These are phyloP conservation scores for Balaeniceps rex DNA, from an alignment of 2,113 vertebrate species.

Conservation along the genomic window DNA sequence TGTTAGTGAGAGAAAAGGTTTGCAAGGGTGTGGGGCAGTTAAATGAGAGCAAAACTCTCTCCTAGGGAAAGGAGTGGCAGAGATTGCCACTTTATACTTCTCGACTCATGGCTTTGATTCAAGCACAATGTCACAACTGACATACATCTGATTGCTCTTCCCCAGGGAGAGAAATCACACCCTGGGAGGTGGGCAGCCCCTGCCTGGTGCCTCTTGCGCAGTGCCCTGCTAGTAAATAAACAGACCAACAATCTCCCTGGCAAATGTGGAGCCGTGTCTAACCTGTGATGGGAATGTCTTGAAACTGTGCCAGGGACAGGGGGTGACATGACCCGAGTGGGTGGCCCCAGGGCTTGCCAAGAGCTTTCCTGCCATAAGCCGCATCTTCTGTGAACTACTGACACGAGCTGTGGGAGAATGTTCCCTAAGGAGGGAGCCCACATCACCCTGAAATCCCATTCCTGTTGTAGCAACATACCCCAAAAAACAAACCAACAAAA, in stretches of 20 bases:
- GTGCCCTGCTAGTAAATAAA: not conserved
- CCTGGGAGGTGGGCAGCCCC: not conserved
- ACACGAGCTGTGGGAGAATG: not conserved
- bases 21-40: not conserved
- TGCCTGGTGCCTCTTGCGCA: not conserved
- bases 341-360: fast-evolving
- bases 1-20: not conserved
- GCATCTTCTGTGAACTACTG: not conserved
- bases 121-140: fast-evolving
- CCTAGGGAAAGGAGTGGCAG: not conserved
- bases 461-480: not conserved
- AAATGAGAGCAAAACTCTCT: not conserved
- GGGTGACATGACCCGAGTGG: fast-evolving
- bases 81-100: not conserved
- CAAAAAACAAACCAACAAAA: not conserved
- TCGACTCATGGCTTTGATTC: not conserved
- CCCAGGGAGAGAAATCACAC: not conserved
- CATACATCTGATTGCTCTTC: not conserved
- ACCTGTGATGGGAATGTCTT: not conserved
- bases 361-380: not conserved
- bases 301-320: not conserved
- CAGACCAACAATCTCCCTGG: not conserved
- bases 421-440: not conserved
- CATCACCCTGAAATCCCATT: not conserved
- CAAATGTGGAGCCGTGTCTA: fast-evolving